phyloP scores from a whole-genome alignment of 2,113 vertebrate species.

The Anthoscopus minutus region DNA sequence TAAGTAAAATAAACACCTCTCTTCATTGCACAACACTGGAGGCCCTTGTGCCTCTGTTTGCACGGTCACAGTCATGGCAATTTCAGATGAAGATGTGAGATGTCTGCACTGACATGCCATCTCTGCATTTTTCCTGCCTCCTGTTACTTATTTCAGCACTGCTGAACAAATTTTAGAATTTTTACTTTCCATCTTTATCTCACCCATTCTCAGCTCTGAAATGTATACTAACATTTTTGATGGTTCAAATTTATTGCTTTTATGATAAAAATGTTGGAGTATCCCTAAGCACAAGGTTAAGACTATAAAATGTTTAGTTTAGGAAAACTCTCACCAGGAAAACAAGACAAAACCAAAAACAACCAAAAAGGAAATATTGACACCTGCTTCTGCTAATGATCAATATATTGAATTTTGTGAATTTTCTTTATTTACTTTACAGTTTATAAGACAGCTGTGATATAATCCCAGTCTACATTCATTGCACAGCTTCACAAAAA shows the following conservation, averaged over 20 bases:
- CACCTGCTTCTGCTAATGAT: neutral
- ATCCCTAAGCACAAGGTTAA: neutral
- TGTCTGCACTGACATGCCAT: neutral
- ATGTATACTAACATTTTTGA: neutral
- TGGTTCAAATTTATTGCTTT: neutral
- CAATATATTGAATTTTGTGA: neutral
- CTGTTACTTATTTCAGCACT: neutral
- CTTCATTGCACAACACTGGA: neutral
- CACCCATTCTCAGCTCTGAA: neutral
- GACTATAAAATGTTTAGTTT: neutral
- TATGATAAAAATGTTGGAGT: neutral
- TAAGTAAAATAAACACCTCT: neutral
- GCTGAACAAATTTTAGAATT: neutral
- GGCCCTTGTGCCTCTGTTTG: neutral
- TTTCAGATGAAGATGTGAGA: neutral
- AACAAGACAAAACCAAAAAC: neutral
- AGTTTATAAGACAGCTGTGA: neutral
- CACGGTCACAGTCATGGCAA: neutral
- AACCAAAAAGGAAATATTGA: neutral
- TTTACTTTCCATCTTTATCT: neutral
- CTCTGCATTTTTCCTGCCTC: neutral
- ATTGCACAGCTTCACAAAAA: neutral
- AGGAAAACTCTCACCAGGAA: neutral
- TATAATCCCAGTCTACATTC: neutral
- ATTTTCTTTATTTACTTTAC: neutral